These are phyloP conservation scores for Coptodon bakossiorum DNA, from an alignment of 2,113 vertebrate genomes.

Conservation along the genomic window DNA sequence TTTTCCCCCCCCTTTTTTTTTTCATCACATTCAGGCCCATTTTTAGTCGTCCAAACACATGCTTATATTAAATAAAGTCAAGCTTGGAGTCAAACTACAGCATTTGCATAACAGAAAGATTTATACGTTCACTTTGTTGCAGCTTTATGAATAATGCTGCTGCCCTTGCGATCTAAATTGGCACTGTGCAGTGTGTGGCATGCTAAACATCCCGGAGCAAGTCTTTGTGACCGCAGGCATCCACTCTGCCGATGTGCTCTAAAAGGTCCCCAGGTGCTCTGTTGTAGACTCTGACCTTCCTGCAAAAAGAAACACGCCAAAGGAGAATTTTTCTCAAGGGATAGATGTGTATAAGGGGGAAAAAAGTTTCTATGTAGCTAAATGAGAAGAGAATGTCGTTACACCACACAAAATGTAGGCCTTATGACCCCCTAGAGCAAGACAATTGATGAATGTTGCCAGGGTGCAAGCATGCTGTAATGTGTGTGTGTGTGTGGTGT, in stretches of 20 bases:
- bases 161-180: not conserved
- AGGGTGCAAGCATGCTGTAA: not conserved
- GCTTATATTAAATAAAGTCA: not conserved
- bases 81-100: not conserved
- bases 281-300: not conserved
- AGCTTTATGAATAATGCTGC: not conserved
- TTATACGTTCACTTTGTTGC: not conserved
- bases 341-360: not conserved
- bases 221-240: not conserved
- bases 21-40: not conserved
- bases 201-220: not conserved
- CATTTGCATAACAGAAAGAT: not conserved
- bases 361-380: not conserved
- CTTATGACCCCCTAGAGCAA: not conserved
- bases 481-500: not conserved
- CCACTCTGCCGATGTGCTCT: not conserved
- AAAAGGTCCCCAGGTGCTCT: slow-evolving; percentile 15
- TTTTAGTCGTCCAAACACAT: not conserved
- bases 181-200: not conserved
- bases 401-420: not conserved
- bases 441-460: not conserved
- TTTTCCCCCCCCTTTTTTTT: fast-evolving
- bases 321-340: not conserved
- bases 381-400: not conserved
- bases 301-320: not conserved